Percentiles rank a stretch among this genome's conserved stretches.
These are phyloP conservation scores for Listronotus oregonensis DNA, from an alignment of 1,140 invertebrate genomes.

Conservation along the genomic window DNA sequence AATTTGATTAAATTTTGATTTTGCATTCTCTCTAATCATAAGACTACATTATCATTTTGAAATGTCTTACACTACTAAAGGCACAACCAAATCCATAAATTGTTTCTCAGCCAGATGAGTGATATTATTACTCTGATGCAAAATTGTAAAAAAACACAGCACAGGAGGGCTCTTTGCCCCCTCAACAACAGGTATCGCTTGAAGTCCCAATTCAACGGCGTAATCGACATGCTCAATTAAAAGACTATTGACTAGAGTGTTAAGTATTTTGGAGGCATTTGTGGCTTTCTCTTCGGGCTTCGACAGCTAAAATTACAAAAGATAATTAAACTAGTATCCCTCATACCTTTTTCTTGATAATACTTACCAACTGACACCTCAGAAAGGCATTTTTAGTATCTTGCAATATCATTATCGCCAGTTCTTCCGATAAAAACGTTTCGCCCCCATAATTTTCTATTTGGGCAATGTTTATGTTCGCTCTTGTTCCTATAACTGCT, in stretches of 20 bases:
- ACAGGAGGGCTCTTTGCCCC: conserved; percentile 75
- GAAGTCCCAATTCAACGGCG: conserved; percentile 90
- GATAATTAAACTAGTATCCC: too few species aligned
- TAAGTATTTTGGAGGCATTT: conserved; percentile 85
- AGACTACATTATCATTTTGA: too few species aligned
- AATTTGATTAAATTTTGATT: too few species aligned
- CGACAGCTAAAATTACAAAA: conserved; percentile 67
- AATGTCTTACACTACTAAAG: conserved; percentile 78
- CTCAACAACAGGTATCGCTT: conserved; percentile 90
- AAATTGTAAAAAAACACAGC: conserved; percentile 93
- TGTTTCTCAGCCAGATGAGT: conserved; percentile 95
- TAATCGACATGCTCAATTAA: conserved; percentile 95
- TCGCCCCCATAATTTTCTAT: conserved; percentile 96
- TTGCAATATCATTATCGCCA: conserved; percentile 92
- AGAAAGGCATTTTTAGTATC: conserved; percentile 90
- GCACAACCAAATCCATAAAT: conserved; percentile 87
- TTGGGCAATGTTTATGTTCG: conserved; percentile 91
- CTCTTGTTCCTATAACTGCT: conserved; percentile 87
- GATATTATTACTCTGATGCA: conserved; percentile 93
- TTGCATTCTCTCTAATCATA: too few species aligned
- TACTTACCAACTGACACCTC: conserved; percentile 78
- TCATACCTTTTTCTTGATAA: too few species aligned
- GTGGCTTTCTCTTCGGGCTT: conserved; percentile 75
- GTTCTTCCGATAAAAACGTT: conserved; percentile 94
- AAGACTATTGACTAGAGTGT: conserved; percentile 84